phyloP scores from a whole-genome alignment of 2,888 invertebrate species.

The Lithophane leautieri region DNA sequence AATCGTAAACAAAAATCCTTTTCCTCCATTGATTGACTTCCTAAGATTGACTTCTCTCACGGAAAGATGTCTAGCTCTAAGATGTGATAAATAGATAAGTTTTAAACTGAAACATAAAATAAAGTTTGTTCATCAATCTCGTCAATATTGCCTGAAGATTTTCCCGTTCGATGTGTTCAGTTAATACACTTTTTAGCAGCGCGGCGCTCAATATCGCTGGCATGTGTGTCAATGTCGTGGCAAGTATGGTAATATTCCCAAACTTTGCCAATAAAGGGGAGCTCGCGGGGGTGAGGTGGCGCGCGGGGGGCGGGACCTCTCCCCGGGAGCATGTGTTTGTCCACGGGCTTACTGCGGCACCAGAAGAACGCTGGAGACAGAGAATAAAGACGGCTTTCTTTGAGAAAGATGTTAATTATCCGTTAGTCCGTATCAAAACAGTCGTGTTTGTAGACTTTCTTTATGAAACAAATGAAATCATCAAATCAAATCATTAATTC shows the following conservation, averaged over 20 bases:
- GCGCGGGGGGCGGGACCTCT: background rate
- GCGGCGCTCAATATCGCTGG: slow-evolving; percentile 63
- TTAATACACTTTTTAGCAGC: slow-evolving; percentile 65
- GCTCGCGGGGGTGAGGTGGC: slow-evolving; percentile 14
- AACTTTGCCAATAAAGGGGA: slow-evolving; percentile 77
- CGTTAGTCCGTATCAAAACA: slow-evolving; percentile 27
- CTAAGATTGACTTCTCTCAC: background rate
- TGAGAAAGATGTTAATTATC: slow-evolving; percentile 49
- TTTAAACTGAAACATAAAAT: slow-evolving; percentile 26
- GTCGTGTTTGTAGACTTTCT: slow-evolving; percentile 11
- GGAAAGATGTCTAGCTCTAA: background rate
- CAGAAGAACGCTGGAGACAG: slow-evolving; percentile 22
- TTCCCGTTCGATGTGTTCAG: slow-evolving; percentile 55
- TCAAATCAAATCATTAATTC: too few species aligned
- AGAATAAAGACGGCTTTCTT: slow-evolving; percentile 32
- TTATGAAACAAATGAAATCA: too few species aligned
- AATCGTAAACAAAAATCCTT: slow-evolving; percentile 22
- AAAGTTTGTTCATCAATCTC: slow-evolving; percentile 60
- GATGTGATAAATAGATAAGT: slow-evolving; percentile 46
- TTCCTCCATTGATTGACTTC: background rate
- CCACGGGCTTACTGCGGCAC: slow-evolving; percentile 49
- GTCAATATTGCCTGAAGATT: slow-evolving; percentile 52
- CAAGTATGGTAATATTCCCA: slow-evolving; percentile 74
- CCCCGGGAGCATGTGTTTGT: slow-evolving; percentile 51
- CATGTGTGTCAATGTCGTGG: slow-evolving; percentile 74